Evolutionary conservation across 2,113 vertebrate species (phyloP).

Genomic region (Gopherus flavomarginatus): DNA sequence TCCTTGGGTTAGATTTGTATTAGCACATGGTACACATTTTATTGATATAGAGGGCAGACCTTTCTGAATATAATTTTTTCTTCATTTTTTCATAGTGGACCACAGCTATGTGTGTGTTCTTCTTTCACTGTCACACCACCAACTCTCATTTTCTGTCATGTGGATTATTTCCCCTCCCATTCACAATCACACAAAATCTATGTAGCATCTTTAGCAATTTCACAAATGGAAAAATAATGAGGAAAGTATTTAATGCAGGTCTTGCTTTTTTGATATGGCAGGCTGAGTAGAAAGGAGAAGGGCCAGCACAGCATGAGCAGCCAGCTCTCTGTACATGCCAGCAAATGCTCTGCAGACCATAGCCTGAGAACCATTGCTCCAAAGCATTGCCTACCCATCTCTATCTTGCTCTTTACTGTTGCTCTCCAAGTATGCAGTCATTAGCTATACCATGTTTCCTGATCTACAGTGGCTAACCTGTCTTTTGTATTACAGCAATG

Average conservation of each 20-base stretch:
- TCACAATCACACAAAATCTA: not conserved
- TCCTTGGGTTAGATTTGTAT: not conserved
- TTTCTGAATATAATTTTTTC: not conserved
- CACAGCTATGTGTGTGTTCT: not conserved
- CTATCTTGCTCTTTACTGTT: not conserved
- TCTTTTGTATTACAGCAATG: not conserved
- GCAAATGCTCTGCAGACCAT: not conserved
- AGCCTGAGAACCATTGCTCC: not conserved
- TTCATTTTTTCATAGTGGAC: accelerated
- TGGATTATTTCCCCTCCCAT: not conserved
- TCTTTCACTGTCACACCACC: not conserved
- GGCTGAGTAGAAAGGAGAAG: not conserved
- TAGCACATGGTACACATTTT: not conserved
- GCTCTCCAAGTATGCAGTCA: not conserved
- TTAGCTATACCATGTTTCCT: not conserved
- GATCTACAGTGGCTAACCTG: not conserved
- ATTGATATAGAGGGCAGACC: not conserved
- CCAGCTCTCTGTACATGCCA: not conserved
- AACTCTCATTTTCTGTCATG: not conserved
- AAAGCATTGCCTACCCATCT: not conserved
- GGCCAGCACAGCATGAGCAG: not conserved
- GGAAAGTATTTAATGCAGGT: not conserved
- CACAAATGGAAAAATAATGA: not conserved
- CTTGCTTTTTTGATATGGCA: not conserved
- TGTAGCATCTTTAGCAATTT: not conserved